Evolutionary conservation across 2,113 vertebrate genomes (phyloP).

Genomic region (Sceloporus undulatus): DNA sequence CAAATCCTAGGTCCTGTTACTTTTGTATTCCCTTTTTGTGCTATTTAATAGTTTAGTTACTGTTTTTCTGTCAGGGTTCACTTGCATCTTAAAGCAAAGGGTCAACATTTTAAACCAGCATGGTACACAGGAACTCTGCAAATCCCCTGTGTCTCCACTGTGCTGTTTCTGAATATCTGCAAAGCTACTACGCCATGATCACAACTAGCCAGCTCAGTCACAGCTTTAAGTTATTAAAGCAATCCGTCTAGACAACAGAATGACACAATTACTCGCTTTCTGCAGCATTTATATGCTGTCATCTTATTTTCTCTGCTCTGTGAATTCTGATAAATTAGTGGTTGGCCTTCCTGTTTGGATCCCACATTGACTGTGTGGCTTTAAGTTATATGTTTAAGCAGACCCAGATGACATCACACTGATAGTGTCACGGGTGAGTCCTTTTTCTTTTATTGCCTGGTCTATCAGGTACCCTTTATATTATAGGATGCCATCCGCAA

Average conservation of each 20-base stretch:
- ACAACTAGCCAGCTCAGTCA: constrained; percentile 75
- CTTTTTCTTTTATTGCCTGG: constrained; percentile 49
- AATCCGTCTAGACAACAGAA: constrained; percentile 85
- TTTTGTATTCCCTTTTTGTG: constrained; percentile 57
- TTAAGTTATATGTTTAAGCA: constrained; percentile 75
- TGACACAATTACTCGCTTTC: constrained; percentile 79
- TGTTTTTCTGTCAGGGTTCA: constrained; percentile 68
- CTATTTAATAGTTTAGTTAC: constrained; percentile 44
- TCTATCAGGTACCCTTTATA: constrained; percentile 29
- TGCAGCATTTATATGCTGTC: constrained; percentile 76
- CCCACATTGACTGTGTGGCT: constrained; percentile 69
- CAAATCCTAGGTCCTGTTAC: constrained; percentile 48
- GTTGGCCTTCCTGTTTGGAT: constrained; percentile 82
- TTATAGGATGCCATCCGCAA: background rate
- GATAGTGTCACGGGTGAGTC: background rate
- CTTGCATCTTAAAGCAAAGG: constrained; percentile 67
- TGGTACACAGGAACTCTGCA: constrained; percentile 77
- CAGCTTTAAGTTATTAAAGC: constrained; percentile 81
- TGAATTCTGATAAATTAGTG: constrained; percentile 77
- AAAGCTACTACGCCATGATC: constrained; percentile 76
- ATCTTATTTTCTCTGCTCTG: constrained; percentile 74
- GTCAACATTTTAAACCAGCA: constrained; percentile 64
- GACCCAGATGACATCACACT: constrained; percentile 62
- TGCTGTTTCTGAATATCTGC: constrained; percentile 78
- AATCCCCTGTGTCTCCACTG: constrained; percentile 81